These are phyloP conservation scores for Gymnobelideus leadbeateri DNA, from an alignment of 2,113 vertebrate species.

Conservation along the genomic window DNA sequence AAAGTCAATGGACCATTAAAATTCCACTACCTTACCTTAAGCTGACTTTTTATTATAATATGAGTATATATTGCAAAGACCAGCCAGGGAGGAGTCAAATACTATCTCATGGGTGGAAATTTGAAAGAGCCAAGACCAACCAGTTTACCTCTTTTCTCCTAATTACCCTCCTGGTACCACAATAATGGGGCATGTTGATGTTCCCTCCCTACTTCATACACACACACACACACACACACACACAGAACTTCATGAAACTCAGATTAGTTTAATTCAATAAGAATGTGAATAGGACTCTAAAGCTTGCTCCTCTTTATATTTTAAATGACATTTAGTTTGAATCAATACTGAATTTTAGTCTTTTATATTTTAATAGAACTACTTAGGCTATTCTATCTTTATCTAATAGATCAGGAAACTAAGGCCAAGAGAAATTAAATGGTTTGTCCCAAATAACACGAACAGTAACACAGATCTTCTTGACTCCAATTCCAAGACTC, in stretches of 20 bases:
- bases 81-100: not conserved
- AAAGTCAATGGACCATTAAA: not conserved
- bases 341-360: not conserved
- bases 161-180: not conserved
- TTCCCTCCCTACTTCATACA: not conserved
- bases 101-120: not conserved
- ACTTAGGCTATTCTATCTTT: not conserved
- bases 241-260: not conserved
- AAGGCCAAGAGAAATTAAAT: not conserved
- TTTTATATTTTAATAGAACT: not conserved
- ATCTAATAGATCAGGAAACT: not conserved
- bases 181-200: not conserved
- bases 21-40: not conserved
- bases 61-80: not conserved
- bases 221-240: not conserved
- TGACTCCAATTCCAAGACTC: not conserved
- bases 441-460: not conserved
- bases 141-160: not conserved
- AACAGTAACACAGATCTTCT: not conserved
- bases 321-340: not conserved
- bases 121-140: not conserved
- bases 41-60: not conserved
- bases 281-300: not conserved
- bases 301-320: not conserved
- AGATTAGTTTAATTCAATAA: not conserved